These are phyloP conservation scores for Leptocoma aspasia DNA, from an alignment of 2,113 vertebrate genomes.

Conservation along the genomic window DNA sequence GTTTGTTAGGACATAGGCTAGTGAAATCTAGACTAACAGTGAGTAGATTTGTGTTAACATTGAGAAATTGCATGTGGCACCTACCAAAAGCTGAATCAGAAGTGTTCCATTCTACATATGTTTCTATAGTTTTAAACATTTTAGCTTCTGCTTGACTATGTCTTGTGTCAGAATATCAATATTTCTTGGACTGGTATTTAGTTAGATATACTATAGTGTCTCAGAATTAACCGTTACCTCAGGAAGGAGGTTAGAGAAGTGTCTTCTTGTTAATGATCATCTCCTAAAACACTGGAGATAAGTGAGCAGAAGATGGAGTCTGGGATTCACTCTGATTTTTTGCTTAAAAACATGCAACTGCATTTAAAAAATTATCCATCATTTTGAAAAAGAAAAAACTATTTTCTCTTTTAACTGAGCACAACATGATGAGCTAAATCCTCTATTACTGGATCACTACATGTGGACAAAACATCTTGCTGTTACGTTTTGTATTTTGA, in stretches of 20 bases:
- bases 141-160: not conserved
- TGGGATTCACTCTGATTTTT: not conserved
- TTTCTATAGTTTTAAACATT: not conserved
- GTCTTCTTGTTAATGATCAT: not conserved
- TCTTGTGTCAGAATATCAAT: not conserved
- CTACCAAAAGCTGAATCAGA: not conserved
- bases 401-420: not conserved
- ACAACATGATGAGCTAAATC: not conserved
- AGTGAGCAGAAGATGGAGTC: not conserved
- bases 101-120: rapidly evolving
- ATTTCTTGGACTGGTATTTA: not conserved
- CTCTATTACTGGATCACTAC: not conserved
- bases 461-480: not conserved
- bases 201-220: not conserved
- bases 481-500: not conserved
- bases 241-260: not conserved
- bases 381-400: not conserved
- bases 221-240: not conserved
- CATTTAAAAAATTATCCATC: not conserved
- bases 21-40: not conserved
- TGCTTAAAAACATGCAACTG: not conserved
- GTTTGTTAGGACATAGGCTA: not conserved
- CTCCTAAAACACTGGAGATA: not conserved
- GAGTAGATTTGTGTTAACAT: not conserved
- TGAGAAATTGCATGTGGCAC: not conserved